Percentiles rank a stretch among this genome's conserved stretches.
These are phyloP conservation scores for Drosophila birchii DNA, from an alignment of 2,888 invertebrate species.

Conservation along the genomic window DNA sequence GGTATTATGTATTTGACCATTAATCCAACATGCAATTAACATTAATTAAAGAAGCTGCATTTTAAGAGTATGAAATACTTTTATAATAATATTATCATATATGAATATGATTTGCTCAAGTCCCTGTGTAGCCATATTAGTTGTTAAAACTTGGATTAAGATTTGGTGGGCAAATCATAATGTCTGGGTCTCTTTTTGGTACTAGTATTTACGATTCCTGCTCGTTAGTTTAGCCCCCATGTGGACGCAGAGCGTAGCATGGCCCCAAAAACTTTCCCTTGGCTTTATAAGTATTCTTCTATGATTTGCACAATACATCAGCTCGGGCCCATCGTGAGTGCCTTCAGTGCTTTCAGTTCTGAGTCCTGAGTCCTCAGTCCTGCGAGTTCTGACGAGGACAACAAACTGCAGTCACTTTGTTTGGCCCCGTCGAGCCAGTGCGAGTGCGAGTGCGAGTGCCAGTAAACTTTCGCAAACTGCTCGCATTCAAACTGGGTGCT, in stretches of 20 bases:
- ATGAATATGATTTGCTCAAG: too few species aligned
- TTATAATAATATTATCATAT: not conserved
- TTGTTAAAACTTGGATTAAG: constrained; percentile 1
- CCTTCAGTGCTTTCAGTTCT: constrained; percentile 17
- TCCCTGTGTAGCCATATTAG: not conserved
- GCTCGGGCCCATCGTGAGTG: constrained; percentile 23
- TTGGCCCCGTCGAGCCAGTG: constrained; percentile 9
- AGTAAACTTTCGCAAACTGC: constrained; percentile 35
- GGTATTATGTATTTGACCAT: not conserved
- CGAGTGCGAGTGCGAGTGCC: constrained; percentile 21
- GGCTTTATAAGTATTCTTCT: constrained; percentile 24
- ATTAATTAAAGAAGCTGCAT: not conserved
- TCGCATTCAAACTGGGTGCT: constrained; percentile 26
- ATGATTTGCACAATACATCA: constrained; percentile 36
- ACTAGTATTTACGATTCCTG: constrained; percentile 3
- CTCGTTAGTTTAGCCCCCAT: constrained; percentile 3
- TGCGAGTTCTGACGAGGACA: constrained; percentile 26
- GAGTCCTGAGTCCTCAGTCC: not conserved
- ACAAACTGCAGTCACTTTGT: constrained; percentile 37
- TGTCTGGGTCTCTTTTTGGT: not conserved
- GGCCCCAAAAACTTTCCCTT: constrained; percentile 11
- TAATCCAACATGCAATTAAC: not conserved
- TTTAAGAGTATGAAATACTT: too few species aligned
- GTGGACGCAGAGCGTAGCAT: not conserved
- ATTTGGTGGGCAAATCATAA: constrained; percentile 16